These are phyloP conservation scores for Chironomus tentans DNA, from an alignment of 2,888 invertebrate species.

Conservation along the genomic window DNA sequence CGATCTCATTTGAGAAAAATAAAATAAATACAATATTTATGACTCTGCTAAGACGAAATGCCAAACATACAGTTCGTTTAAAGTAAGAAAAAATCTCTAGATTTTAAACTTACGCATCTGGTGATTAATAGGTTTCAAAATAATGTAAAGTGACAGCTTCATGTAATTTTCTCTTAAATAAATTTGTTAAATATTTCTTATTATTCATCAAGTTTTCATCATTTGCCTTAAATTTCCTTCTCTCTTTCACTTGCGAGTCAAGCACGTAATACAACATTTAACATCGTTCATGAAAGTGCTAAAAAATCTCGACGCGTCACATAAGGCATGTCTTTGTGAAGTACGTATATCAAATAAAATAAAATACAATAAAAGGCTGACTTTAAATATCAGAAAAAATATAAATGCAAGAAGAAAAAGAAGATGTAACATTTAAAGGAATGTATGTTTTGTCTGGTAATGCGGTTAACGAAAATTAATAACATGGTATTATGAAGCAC, in stretches of 20 bases:
- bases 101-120: not conserved
- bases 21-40: too few species aligned
- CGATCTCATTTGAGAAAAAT: too few species aligned
- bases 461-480: slow-evolving; percentile 23
- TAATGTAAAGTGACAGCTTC: not conserved
- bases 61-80: not conserved
- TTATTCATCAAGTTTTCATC: not conserved
- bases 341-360: not conserved
- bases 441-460: slow-evolving; percentile 15
- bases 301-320: not conserved
- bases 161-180: not conserved
- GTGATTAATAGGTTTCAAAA: not conserved
- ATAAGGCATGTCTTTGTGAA: not conserved
- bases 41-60: too few species aligned
- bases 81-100: not conserved
- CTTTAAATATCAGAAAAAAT: not conserved
- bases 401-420: not conserved
- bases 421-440: not conserved
- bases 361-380: not conserved
- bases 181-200: slow-evolving; percentile 4
- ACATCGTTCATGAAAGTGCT: not conserved
- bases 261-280: not conserved
- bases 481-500: slow-evolving; percentile 1
- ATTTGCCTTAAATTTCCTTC: too few species aligned
- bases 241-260: too few species aligned